phyloP scores from a whole-genome alignment of 2,888 invertebrate species.

The Chrysomela aeneicollis region DNA sequence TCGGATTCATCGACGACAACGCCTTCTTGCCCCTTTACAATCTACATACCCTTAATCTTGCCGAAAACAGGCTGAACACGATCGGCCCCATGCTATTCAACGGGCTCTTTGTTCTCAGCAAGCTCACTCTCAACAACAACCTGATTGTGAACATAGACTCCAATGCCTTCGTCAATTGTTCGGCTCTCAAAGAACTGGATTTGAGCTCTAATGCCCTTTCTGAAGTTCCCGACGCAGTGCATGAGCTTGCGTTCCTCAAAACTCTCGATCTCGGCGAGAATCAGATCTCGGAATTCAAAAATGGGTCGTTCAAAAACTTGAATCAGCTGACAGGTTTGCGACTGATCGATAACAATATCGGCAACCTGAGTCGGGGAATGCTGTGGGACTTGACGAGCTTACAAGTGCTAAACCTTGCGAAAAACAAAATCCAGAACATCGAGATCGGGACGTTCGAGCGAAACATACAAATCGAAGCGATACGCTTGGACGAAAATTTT shows the following conservation, averaged over 20 bases:
- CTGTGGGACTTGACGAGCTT: slow-evolving; percentile 85
- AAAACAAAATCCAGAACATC: slow-evolving; percentile 87
- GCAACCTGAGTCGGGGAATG: slow-evolving; percentile 84
- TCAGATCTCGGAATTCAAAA: slow-evolving; percentile 82
- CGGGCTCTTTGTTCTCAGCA: slow-evolving; percentile 82
- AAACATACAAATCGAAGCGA: slow-evolving; percentile 83
- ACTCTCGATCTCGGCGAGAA: slow-evolving; percentile 93
- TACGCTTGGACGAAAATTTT: slow-evolving; percentile 87
- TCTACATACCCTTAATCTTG: slow-evolving; percentile 86
- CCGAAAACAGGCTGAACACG: slow-evolving; percentile 84
- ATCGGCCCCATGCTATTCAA: slow-evolving; percentile 84
- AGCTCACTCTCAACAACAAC: slow-evolving; percentile 87
- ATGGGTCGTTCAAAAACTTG: slow-evolving; percentile 85
- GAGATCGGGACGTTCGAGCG: slow-evolving; percentile 85
- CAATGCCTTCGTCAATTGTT: slow-evolving; percentile 87
- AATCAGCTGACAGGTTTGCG: slow-evolving; percentile 87
- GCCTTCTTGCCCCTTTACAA: slow-evolving; percentile 89
- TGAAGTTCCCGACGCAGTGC: slow-evolving; percentile 83
- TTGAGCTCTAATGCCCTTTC: slow-evolving; percentile 85
- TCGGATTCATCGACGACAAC: slow-evolving; percentile 88
- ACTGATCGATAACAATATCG: slow-evolving; percentile 89
- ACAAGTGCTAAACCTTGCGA: slow-evolving; percentile 87
- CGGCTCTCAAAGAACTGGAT: slow-evolving; percentile 87
- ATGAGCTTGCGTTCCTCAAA: slow-evolving; percentile 82
- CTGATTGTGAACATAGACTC: slow-evolving; percentile 79